Percentiles rank a stretch among this genome's conserved stretches.
These are phyloP conservation scores for Pammene fasciana DNA, from an alignment of 2,888 invertebrate genomes.

Conservation along the genomic window DNA sequence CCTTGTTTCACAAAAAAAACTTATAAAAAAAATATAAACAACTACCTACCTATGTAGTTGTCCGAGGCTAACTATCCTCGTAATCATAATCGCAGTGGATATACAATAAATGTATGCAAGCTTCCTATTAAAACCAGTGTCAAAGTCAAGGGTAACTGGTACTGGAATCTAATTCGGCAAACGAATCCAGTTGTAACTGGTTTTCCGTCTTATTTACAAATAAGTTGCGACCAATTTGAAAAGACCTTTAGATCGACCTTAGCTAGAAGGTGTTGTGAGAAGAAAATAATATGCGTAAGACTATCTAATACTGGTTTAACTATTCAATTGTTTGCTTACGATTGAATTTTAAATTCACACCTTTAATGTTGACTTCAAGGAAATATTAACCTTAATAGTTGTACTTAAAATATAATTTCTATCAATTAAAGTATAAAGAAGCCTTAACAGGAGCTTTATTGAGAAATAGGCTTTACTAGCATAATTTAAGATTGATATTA, in stretches of 20 bases:
- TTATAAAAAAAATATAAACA: neutral
- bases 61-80: too few relatives aligned
- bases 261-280: neutral
- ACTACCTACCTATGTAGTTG: too few relatives aligned
- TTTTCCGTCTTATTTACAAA: conserved; percentile 33
- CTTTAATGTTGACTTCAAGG: neutral
- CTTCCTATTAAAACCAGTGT: conserved; percentile 41
- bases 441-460: neutral
- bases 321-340: conserved; percentile 17
- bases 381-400: neutral
- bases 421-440: neutral
- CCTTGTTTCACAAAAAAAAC: conserved; percentile 1
- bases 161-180: conserved; percentile 25
- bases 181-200: conserved; percentile 37
- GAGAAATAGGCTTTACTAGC: neutral
- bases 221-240: conserved; percentile 8
- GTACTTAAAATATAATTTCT: neutral
- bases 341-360: conserved; percentile 18
- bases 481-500: neutral
- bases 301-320: conserved; percentile 13
- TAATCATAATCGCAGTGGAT: neutral
- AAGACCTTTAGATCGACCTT: conserved; percentile 24
- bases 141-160: conserved; percentile 46
- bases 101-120: conserved; percentile 3
- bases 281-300: neutral